Percentiles rank a stretch among this genome's conserved stretches.
Conservation (phyloP, 37 sponge, comb jelly and placozoan genomes). For the Haliclona indistincta region DNA sequence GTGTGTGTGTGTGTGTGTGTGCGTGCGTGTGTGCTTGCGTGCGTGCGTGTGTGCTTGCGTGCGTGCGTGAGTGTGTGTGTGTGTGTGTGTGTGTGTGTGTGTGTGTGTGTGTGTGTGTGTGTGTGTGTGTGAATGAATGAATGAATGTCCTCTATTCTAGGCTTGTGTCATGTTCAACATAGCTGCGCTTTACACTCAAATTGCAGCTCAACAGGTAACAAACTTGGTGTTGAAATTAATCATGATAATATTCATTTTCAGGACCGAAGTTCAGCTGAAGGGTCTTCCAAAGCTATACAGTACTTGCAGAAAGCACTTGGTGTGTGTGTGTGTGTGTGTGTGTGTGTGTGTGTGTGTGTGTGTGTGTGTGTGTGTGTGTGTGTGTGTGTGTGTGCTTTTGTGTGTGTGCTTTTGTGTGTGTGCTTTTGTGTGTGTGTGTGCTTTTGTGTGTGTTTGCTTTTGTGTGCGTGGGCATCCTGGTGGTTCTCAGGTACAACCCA, state of each 20-base stretch:
- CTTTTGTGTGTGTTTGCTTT: too few species aligned
- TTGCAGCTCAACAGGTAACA: conserved; percentile 58
- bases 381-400: too few species aligned
- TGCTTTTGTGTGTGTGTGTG: too few species aligned
- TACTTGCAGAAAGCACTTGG: conserved; percentile 52
- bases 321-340: neutral
- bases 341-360: neutral
- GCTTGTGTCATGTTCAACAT: conserved; percentile 56
- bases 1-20: neutral
- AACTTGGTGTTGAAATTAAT: neutral
- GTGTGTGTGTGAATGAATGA: neutral
- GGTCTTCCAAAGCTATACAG: conserved; percentile 11
- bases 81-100: conserved; percentile 14
- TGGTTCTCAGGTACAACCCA: too few species aligned
- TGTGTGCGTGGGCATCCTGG: too few species aligned
- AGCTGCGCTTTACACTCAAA: conserved; percentile 54
- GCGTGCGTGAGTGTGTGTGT: conserved; percentile 36
- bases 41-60: too few species aligned
- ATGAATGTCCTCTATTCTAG: neutral
- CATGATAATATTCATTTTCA: neutral
- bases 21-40: too few species aligned
- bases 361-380: too few species aligned
- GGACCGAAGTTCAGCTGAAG: conserved; percentile 40
- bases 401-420: too few species aligned
- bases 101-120: conserved; percentile 51